These are phyloP conservation scores for Saxidomus purpurata DNA, from an alignment of 1,140 invertebrate genomes.

Conservation along the genomic window DNA sequence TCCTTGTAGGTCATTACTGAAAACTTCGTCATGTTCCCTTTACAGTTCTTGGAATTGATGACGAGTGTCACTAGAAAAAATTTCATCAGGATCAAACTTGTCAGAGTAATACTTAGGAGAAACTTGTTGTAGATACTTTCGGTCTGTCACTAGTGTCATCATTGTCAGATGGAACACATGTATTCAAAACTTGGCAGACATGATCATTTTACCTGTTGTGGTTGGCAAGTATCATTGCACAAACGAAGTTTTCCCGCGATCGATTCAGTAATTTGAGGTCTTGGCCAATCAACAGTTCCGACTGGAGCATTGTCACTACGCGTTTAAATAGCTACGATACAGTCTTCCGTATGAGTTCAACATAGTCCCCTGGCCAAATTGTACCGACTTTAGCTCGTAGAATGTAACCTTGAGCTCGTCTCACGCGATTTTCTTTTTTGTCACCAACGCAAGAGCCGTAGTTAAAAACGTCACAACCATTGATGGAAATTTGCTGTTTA, in stretches of 20 bases:
- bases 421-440: background rate
- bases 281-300: slow-evolving; percentile 18
- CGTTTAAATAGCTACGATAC: slow-evolving; percentile 46
- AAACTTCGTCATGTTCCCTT: slow-evolving; percentile 62
- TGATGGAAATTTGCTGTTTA: slow-evolving; percentile 27
- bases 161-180: background rate
- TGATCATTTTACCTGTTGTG: slow-evolving; percentile 68
- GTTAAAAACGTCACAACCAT: background rate
- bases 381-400: slow-evolving; percentile 32
- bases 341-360: slow-evolving; percentile 58
- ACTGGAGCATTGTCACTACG: slow-evolving; percentile 4
- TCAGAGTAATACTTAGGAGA: background rate
- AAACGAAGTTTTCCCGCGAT: slow-evolving; percentile 65
- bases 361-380: slow-evolving; percentile 67
- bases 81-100: slow-evolving; percentile 67
- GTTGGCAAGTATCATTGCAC: slow-evolving; percentile 62
- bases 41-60: slow-evolving; percentile 50
- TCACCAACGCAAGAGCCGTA: background rate
- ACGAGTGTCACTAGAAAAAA: slow-evolving; percentile 54
- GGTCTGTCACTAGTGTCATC: background rate
- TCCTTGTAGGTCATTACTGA: slow-evolving; percentile 53
- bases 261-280: slow-evolving; percentile 18
- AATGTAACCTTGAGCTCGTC: background rate
- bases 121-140: background rate
- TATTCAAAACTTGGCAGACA: slow-evolving; percentile 47